A percentile compares a stretch with the other conserved stretches of the same genome.
Conservation (phyloP, 2,113 vertebrate species). For the Mesoclemmys tuberculata region DNA sequence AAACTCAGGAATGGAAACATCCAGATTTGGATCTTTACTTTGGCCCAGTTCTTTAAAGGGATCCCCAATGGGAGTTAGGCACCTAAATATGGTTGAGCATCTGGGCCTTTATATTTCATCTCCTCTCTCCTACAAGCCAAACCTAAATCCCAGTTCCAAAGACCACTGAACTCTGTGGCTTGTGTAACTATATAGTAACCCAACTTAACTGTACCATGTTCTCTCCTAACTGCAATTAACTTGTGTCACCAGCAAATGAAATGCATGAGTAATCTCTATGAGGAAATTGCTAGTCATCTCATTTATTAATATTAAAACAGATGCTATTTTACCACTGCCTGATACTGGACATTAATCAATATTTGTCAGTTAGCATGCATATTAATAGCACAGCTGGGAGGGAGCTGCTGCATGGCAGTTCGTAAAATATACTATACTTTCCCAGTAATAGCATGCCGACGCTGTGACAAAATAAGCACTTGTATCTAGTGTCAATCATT, state of each 20-base stretch:
- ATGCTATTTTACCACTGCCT: constrained; percentile 75
- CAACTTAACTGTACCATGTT: constrained; percentile 59
- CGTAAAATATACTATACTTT: neutral
- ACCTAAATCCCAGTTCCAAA: neutral
- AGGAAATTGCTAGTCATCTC: constrained; percentile 71
- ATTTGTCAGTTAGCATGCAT: constrained; percentile 68
- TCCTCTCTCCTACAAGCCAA: neutral
- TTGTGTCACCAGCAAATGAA: constrained; percentile 72
- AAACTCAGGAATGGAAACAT: neutral
- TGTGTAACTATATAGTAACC: constrained; percentile 30
- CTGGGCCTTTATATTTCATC: neutral
- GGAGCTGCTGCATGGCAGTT: constrained; percentile 20
- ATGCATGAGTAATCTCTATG: constrained; percentile 73
- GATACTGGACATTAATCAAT: constrained; percentile 78
- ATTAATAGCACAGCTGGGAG: constrained; percentile 67
- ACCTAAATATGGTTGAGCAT: neutral
- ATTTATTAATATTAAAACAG: constrained; percentile 78
- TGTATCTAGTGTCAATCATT: constrained; percentile 7
- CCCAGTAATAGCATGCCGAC: constrained; percentile 23
- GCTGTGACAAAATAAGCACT: neutral
- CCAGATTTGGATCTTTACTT: neutral
- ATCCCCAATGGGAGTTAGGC: neutral
- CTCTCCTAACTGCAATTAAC: constrained; percentile 72
- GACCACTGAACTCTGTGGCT: constrained; percentile 17
- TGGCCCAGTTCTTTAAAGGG: neutral